Evolutionary conservation across 37 sponge, comb jelly and placozoan species (phyloP), one percentile per base, ranked within the genome.

Genomic region (Eunapius fragilis): DNA sequence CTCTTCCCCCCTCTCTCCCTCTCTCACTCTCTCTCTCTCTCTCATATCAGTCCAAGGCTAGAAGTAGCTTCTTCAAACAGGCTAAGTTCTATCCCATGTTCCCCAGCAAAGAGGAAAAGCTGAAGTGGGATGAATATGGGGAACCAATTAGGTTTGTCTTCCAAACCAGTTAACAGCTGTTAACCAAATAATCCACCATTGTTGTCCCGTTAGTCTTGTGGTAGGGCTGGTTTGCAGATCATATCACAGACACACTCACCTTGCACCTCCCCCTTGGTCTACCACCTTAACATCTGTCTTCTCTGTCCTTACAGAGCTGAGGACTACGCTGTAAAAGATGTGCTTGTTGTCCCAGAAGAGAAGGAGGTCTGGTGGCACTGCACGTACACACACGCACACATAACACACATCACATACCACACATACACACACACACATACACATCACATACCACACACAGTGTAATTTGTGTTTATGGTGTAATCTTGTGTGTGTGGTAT

Each of bases 101-200:
- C 76, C 96, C 94, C n/a, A 94, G 84, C 70, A 50, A 86, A 25
- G 99, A 97, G 67, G 93, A 94, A 58, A 94, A 91, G 84, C 35
- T 84, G 17, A 92, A 88, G 37, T 99, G 94, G 88, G 99, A 99
- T 76, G 99, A 97, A 23, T 99, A 99, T 87, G 99, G 99, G 45
- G 98, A 99, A 71, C 58, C 92, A 58, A 95, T 99, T 81, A 94
- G 95, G 95, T 94, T 28, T 35, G 79, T 38, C 23, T 25, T 19
- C 58, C 58, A 58, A 17, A 58, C 11, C 24, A 12, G 25, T 49
- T 28, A 31, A 0, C 49, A 45, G 25, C 49, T 48, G 80, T 77
- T 36, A 7, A 26, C 9, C 41, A 77, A 13, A 72, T 12, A 58
- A 17, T 17, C 12, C 31, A 72, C 73, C 45, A 70, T 7, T 78